A percentile compares a stretch with the other conserved stretches of the same genome.
Conservation (phyloP, 2,888 invertebrate genomes). For the Drosophila pseudotalamancana region DNA sequence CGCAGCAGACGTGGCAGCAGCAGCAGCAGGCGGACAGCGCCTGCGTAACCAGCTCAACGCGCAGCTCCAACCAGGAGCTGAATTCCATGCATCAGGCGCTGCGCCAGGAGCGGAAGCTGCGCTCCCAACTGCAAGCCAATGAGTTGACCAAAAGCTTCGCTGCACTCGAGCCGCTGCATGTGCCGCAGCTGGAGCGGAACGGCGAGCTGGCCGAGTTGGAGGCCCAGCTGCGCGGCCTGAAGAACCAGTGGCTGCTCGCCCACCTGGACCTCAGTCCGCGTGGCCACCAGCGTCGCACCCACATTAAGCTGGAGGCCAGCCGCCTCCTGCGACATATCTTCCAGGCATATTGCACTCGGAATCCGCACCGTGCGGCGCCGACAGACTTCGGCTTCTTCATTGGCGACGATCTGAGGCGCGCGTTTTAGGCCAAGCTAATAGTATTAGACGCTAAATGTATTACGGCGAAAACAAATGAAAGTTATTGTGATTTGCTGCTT, state of each 20-base stretch:
- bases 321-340: slow-evolving; percentile 80
- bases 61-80: slow-evolving; percentile 66
- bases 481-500: slow-evolving; percentile 57
- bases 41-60: slow-evolving; percentile 74
- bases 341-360: slow-evolving; percentile 80
- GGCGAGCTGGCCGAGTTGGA: slow-evolving; percentile 80
- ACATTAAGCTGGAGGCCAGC: slow-evolving; percentile 67
- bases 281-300: slow-evolving; percentile 60
- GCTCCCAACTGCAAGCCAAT: slow-evolving; percentile 85
- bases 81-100: slow-evolving; percentile 65
- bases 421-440: slow-evolving; percentile 38
- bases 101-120: slow-evolving; percentile 86
- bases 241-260: slow-evolving; percentile 78
- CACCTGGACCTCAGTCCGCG: slow-evolving; percentile 63
- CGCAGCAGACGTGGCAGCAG: slow-evolving; percentile 93
- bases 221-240: slow-evolving; percentile 53
- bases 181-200: slow-evolving; percentile 82
- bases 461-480: slow-evolving; percentile 38
- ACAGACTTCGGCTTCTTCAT: slow-evolving; percentile 82
- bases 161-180: slow-evolving; percentile 85
- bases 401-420: slow-evolving; percentile 60
- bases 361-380: slow-evolving; percentile 81
- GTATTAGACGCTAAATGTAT: slow-evolving; percentile 28
- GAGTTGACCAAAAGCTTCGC: slow-evolving; percentile 85
- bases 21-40: slow-evolving; percentile 86